Evolutionary conservation across 1,140 invertebrate species (phyloP), one percentile per base, ranked within the genome.

Genomic region (Maconellicoccus hirsutus): DNA sequence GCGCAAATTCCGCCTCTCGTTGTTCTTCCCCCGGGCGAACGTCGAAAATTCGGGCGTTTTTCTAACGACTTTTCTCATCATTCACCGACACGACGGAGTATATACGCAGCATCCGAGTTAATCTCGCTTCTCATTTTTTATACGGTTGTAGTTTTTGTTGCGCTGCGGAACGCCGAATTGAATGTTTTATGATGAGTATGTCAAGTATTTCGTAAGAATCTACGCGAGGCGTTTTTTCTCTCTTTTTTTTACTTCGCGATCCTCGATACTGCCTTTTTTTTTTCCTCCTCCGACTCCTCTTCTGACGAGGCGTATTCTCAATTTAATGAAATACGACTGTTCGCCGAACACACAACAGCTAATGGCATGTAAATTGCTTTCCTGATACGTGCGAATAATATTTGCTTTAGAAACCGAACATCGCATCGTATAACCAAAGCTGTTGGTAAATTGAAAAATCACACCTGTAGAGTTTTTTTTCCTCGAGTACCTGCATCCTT

Each of bases 31-130:
- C 12, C 29, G 29, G 3, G 4, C 29, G 4, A 33, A 3, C 29
- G 29, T 33, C n/a, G 29, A 6, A 33, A 3, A 33, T 33, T 33
- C 29, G 6, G 42, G 42, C 42, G 42, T 52, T 52, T 52, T 52
- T 52, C 42, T 52, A 52, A 52, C 42, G 42, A 52, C 42, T 52
- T 52, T 52, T 52, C 42, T 52, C 42, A 52, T 52, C 42, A 52
- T 52, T 52, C 42, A 52, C n/a, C 33, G 33, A 6, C 6, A 6
- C 33, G n/a, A n/a, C n/a, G n/a, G n/a, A n/a, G n/a, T 33, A 33
- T 4, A 3, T 19, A 52, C 42, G 2, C 42, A 3, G 42, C 6
- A 52, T 52, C 42, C 42, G 42, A 52, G 42, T 52, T 52, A 52
- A 52, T 52, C 42, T 52, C 16, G 42, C 42, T 52, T 14, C 42